These are phyloP conservation scores for Erpetoichthys calabaricus DNA, from an alignment of 2,797 vertebrate genomes.

Conservation along the genomic window DNA sequence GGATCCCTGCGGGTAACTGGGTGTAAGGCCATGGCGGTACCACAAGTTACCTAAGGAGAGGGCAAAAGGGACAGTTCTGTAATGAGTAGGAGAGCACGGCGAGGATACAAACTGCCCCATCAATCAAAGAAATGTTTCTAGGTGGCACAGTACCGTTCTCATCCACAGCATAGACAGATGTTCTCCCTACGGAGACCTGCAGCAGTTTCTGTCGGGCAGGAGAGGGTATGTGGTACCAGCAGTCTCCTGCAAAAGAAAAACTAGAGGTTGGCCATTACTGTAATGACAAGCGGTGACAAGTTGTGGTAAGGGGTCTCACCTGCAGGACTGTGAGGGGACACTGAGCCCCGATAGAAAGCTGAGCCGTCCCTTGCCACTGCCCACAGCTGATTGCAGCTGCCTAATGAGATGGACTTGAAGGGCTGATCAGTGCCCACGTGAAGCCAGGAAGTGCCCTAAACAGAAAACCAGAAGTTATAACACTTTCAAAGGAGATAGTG, in stretches of 20 bases:
- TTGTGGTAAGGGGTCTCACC: conserved; percentile 43
- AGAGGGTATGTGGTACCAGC: conserved; percentile 88
- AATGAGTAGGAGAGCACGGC: neutral
- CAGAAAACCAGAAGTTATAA: neutral
- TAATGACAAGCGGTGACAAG: neutral
- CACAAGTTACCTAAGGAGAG: conserved; percentile 74
- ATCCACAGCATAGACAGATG: conserved; percentile 72
- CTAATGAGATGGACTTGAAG: conserved; percentile 80
- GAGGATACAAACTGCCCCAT: neutral
- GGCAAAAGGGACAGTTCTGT: no score
- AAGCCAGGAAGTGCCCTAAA: conserved; percentile 85
- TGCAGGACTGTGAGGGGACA: conserved; percentile 65
- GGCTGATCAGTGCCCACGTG: conserved; percentile 91
- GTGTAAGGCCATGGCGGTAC: conserved; percentile 77
- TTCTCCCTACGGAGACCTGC: conserved; percentile 87
- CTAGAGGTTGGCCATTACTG: neutral
- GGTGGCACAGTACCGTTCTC: conserved; percentile 64
- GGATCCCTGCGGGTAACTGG: conserved; percentile 86
- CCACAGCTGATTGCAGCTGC: conserved; percentile 81
- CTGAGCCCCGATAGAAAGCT: conserved; percentile 81
- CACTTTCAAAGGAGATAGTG: neutral
- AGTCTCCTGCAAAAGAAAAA: conserved; percentile 53
- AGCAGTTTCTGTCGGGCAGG: conserved; percentile 79
- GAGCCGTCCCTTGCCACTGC: conserved; percentile 82
- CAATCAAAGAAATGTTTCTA: no score